Base-by-base conservation (phyloP, 2,888 invertebrate genomes). In the Rapana venosa region DNA sequence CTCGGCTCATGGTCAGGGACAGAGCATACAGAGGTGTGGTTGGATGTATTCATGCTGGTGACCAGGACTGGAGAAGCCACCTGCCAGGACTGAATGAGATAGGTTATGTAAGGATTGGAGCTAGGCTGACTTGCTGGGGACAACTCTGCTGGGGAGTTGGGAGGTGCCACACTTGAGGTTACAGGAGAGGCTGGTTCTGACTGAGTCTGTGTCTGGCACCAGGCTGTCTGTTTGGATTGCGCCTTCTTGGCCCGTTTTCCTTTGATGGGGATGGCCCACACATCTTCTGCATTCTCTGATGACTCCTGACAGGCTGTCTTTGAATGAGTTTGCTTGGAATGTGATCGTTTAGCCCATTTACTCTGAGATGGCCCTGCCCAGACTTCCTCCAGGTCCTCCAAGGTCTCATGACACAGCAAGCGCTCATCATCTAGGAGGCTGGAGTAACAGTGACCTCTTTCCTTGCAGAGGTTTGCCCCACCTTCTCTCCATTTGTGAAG, bases 301-400 rank as follows among this genome's bases (percentile, higher is more conserved):
- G 90, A 85, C 79, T 93, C 93, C 61, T 90, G 74, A 87, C 92
- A 93, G 20, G 32, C 22, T 20, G 26, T 36, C 81, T 47, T 13
- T 36, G 81, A 36, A 11, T 11, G 15, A 8, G 17, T 32, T 66
- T 30, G 22, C 32, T 66, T 86, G 66, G 86, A 86, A 61, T 35
- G 17, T 83, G 81, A 20, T 83, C 36, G 36, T n/a, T 66, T 35
- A 32, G 61, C 17, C n/a, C 26, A 22, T 32, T 61, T 32, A 32
- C 30, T 36, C 32, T 20, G 83, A 30, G 74, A 26, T 8, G 77
- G 66, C n/a, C 20, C 22, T 6, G 30, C 26, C 30, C 85, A 81
- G n/a, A 84, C 88, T n/a, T 88, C 88, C 70, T 93, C 92, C 91
- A 91, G 91, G 81, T 92, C 90, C 20, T 91, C 91, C 47, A 93